Percentiles rank a stretch among this genome's conserved stretches.
These are phyloP conservation scores for Dolichallabes microphthalmus DNA, from an alignment of 2,113 vertebrate genomes.

Conservation along the genomic window DNA sequence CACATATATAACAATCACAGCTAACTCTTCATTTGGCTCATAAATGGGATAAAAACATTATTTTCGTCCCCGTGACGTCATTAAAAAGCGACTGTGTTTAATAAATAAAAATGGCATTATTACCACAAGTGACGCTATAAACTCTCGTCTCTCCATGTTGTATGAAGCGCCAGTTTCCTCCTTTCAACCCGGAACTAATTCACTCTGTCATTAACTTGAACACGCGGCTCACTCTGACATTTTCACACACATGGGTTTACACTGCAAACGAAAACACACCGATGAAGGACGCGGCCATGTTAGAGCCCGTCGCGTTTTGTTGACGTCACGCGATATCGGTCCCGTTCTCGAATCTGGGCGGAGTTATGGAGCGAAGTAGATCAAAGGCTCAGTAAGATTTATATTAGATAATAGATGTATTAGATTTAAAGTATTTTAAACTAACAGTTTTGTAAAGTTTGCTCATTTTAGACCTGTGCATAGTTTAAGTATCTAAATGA, in stretches of 20 bases:
- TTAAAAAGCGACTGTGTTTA: background rate
- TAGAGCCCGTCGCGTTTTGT: constrained; percentile 50
- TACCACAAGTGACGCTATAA: constrained; percentile 72
- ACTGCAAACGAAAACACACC: constrained; percentile 51
- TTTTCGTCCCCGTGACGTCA: background rate
- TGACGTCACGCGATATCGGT: constrained; percentile 43
- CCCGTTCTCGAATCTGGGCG: background rate
- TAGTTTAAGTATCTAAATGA: no score
- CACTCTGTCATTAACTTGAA: background rate
- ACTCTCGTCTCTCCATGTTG: constrained; percentile 69
- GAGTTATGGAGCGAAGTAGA: accelerated
- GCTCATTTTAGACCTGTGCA: no score
- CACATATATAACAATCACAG: background rate
- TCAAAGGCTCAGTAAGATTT: no score
- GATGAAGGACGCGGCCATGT: constrained; percentile 73
- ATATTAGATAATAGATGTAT: no score
- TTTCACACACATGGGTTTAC: background rate
- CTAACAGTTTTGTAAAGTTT: no score
- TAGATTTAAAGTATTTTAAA: no score
- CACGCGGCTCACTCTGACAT: constrained; percentile 5
- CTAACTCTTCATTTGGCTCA: background rate
- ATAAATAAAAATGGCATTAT: background rate
- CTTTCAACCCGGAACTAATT: background rate
- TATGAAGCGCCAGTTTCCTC: constrained; percentile 2
- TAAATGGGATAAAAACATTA: background rate